These are phyloP conservation scores for Cotesia glomerata DNA, from an alignment of 1,140 invertebrate genomes.

Conservation along the genomic window DNA sequence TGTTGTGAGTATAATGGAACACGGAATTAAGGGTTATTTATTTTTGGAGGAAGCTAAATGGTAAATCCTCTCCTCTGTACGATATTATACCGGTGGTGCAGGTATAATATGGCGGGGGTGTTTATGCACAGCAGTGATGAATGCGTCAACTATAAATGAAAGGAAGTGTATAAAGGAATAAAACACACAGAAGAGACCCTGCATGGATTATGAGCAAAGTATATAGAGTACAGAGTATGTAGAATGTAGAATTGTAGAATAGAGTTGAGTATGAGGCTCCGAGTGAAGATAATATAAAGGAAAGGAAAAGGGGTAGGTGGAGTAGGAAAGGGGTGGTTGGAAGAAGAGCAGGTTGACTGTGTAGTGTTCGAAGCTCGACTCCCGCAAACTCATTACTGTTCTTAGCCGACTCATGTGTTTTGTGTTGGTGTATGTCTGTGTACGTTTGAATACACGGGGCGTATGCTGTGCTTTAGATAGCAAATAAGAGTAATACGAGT, in stretches of 20 bases:
- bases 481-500: neutral
- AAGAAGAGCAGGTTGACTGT: slow-evolving; percentile 2
- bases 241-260: no score
- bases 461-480: slow-evolving; percentile 2
- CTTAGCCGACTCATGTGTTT: neutral
- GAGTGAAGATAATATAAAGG: neutral
- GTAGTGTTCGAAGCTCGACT: slow-evolving; percentile 10
- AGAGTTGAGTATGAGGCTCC: neutral
- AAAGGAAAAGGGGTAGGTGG: neutral
- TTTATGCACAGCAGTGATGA: no score
- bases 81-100: no score
- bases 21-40: no score
- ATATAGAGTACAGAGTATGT: neutral
- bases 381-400: slow-evolving; percentile 40
- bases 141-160: no score
- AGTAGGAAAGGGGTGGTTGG: neutral
- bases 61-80: no score
- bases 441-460: neutral
- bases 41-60: no score
- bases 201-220: neutral
- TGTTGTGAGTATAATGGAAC: no score
- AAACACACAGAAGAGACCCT: neutral
- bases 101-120: no score
- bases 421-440: neutral
- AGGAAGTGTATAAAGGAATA: neutral